Evolutionary conservation across 2,113 vertebrate species (phyloP).

Genomic region (Corvus moneduloides): DNA sequence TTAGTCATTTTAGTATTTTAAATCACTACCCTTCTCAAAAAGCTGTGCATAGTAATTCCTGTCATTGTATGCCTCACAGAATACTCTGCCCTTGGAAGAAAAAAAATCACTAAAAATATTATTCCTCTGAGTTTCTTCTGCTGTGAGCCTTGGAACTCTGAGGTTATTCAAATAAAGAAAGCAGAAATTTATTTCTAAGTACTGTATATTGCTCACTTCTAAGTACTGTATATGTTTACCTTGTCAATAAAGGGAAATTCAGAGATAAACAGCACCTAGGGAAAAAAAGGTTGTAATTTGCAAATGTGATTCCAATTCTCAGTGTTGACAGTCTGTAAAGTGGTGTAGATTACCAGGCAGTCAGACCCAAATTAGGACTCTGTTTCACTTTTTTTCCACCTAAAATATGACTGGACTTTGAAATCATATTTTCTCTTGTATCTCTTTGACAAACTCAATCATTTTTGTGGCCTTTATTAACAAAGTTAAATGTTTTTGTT

Average conservation of each 20-base stretch:
- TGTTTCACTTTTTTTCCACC: not conserved
- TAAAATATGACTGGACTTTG: not conserved
- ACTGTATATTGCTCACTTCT: not conserved
- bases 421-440: not conserved
- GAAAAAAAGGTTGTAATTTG: not conserved
- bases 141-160: not conserved
- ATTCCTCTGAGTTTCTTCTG: constrained; percentile 16
- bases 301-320: not conserved
- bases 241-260: not conserved
- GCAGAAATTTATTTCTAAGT: not conserved
- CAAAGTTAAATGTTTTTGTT: not conserved
- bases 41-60: not conserved
- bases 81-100: constrained; percentile 22
- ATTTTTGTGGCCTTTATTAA: not conserved
- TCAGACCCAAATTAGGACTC: not conserved
- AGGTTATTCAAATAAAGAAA: not conserved
- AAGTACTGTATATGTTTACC: not conserved
- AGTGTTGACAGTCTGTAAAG: not conserved
- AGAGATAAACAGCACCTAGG: not conserved
- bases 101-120: not conserved
- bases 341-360: not conserved
- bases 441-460: not conserved
- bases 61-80: not conserved
- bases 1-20: constrained; percentile 49
- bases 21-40: constrained; percentile 25